These are phyloP conservation scores for Bergia sp. DNA, from an alignment of 92 coral and sea anemone species.

Conservation along the genomic window DNA sequence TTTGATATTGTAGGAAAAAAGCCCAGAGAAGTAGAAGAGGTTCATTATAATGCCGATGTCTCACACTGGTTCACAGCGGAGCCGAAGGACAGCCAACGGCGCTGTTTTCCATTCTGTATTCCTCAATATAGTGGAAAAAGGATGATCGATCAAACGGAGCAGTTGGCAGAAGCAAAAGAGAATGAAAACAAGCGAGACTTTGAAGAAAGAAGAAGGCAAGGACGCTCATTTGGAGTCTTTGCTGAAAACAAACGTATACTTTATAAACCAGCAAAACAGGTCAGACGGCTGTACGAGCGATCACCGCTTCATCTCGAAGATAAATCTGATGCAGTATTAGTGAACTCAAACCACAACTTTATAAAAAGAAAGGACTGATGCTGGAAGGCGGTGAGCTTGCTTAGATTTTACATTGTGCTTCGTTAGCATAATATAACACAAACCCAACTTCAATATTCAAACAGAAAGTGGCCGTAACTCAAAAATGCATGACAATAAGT, in stretches of 20 bases:
- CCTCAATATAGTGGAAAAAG: constrained; percentile 25
- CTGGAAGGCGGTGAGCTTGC: not conserved
- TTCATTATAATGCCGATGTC: not conserved
- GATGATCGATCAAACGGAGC: not conserved
- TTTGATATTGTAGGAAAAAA: not conserved
- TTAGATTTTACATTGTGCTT: not conserved
- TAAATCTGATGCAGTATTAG: not conserved
- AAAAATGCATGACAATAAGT: too few species aligned
- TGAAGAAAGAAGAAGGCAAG: not conserved
- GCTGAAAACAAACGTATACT: not conserved
- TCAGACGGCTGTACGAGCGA: not conserved
- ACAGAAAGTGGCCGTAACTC: too few species aligned
- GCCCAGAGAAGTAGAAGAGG: not conserved
- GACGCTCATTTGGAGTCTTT: too few species aligned
- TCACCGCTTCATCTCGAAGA: not conserved
- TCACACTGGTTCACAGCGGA: not conserved
- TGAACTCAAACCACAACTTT: not conserved
- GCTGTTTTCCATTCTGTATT: constrained; percentile 21
- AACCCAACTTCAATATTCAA: too few species aligned
- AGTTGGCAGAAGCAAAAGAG: not conserved
- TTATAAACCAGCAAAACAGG: not conserved
- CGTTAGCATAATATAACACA: too few species aligned
- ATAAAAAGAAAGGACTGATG: too few species aligned
- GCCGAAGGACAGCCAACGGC: not conserved
- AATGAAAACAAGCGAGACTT: not conserved